These are phyloP conservation scores for Drosophila vallismaia DNA, from an alignment of 2,888 invertebrate genomes.

Conservation along the genomic window DNA sequence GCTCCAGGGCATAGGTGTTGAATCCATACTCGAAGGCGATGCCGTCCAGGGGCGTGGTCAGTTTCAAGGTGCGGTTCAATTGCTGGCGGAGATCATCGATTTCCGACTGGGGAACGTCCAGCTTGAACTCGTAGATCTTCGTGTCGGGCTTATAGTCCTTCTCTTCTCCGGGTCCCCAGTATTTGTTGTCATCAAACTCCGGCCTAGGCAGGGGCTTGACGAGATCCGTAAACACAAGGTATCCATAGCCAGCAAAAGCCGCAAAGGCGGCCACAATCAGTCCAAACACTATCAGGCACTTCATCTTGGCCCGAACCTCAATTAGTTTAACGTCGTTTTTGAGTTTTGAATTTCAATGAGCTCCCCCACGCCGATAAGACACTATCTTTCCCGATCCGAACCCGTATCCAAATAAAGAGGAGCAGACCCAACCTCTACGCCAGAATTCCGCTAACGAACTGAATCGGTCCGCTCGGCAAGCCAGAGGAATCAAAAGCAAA, in stretches of 20 bases:
- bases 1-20: constrained; percentile 88
- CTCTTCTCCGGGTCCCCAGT: constrained; percentile 82
- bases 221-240: constrained; percentile 66
- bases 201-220: constrained; percentile 79
- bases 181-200: constrained; percentile 75
- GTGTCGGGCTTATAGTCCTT: constrained; percentile 76
- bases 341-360: constrained; percentile 40
- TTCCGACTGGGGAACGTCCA: constrained; percentile 64
- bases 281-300: constrained; percentile 65
- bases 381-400: not conserved
- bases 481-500: not conserved
- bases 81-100: constrained; percentile 87
- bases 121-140: constrained; percentile 71
- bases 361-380: not conserved
- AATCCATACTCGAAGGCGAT: constrained; percentile 92
- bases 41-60: constrained; percentile 87
- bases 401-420: not conserved
- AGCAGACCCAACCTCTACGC: constrained; percentile 30
- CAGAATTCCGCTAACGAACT: constrained; percentile 42
- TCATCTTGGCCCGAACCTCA: constrained; percentile 47
- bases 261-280: constrained; percentile 66
- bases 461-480: constrained; percentile 14
- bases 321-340: not conserved
- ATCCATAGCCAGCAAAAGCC: constrained; percentile 64
- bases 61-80: constrained; percentile 85